Conservation (phyloP, 2,113 vertebrate species). For the Fregata magnificens region DNA sequence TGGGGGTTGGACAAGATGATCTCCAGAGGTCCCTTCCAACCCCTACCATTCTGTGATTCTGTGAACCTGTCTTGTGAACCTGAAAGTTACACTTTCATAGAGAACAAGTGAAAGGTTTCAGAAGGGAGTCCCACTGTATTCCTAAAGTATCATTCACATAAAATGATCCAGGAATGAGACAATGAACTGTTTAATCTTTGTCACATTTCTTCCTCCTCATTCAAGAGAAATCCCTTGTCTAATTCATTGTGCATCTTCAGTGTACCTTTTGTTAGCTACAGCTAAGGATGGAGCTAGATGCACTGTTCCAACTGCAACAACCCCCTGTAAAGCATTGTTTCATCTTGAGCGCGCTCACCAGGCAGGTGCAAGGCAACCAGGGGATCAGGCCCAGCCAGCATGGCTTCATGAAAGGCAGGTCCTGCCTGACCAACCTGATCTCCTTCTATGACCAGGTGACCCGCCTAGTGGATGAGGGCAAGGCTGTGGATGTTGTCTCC, state of each 20-base stretch:
- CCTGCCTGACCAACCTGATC: too few relatives aligned
- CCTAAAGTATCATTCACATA: neutral
- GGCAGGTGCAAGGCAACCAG: too few relatives aligned
- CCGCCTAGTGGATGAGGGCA: too few relatives aligned
- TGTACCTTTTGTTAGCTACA: neutral
- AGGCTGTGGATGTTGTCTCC: too few relatives aligned
- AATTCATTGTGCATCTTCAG: neutral
- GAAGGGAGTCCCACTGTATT: neutral
- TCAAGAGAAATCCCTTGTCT: neutral
- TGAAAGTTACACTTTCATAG: neutral
- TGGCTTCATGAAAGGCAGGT: too few relatives aligned
- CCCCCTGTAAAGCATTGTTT: neutral
- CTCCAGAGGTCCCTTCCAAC: too few relatives aligned
- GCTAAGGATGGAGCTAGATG: neutral
- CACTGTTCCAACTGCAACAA: neutral
- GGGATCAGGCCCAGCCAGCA: too few relatives aligned
- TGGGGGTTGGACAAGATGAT: too few relatives aligned
- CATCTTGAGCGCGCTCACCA: too few relatives aligned
- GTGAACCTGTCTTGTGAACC: neutral
- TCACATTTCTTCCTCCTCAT: neutral
- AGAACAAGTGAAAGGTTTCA: neutral
- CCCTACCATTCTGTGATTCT: too few relatives aligned
- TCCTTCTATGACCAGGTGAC: too few relatives aligned
- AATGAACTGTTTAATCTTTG: neutral
- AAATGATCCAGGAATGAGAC: neutral